Evolutionary conservation across 2,888 invertebrate species (phyloP).

Genomic region (Kryphioiulus occultus): DNA sequence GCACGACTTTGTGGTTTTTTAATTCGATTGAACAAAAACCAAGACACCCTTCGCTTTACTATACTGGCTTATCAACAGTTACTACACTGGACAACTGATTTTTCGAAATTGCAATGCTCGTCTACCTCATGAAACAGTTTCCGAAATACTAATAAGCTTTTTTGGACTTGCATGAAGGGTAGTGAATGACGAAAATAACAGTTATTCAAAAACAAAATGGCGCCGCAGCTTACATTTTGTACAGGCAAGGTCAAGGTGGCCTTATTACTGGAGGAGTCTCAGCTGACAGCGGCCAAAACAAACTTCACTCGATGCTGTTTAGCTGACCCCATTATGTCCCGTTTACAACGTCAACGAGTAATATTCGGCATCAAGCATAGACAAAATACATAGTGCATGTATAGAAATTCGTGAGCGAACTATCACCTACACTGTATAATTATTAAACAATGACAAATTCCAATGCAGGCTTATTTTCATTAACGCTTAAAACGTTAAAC

Average conservation of each 20-base stretch:
- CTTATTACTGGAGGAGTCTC: neutral
- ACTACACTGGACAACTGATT: too few relatives aligned
- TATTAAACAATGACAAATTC: neutral
- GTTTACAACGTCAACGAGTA: neutral
- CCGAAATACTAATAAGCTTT: too few relatives aligned
- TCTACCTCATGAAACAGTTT: too few relatives aligned
- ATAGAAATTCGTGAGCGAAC: neutral
- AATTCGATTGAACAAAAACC: too few relatives aligned
- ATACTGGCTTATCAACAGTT: too few relatives aligned
- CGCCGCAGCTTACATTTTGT: neutral
- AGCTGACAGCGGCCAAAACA: neutral
- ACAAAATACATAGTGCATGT: neutral
- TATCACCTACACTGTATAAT: too few relatives aligned
- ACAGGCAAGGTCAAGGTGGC: neutral
- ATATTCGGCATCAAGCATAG: neutral
- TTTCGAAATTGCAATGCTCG: too few relatives aligned
- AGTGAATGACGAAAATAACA: neutral
- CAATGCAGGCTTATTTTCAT: neutral
- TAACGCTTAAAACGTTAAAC: neutral
- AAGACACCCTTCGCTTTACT: too few relatives aligned
- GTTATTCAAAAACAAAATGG: neutral
- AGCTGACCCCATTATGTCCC: constrained; percentile 10
- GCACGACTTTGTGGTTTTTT: too few relatives aligned
- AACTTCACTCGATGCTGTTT: neutral
- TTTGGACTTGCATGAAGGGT: neutral